Evolutionary conservation across 2,888 invertebrate genomes (phyloP).

Genomic region (Drosophila putrida): DNA sequence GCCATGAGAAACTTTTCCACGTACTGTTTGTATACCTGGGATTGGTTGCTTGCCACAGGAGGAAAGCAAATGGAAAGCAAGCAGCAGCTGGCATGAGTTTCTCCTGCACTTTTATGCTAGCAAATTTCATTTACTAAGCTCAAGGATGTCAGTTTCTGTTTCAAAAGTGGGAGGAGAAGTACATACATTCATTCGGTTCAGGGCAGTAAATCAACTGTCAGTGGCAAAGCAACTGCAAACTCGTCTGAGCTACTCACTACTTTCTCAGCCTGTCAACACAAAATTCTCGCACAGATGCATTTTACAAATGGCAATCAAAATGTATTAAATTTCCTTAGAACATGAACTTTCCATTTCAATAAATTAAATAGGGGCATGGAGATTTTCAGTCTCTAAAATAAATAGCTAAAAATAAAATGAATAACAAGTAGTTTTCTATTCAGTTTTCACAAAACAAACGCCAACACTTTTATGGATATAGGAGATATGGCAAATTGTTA

Average conservation of each 20-base stretch:
- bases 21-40: constrained; percentile 3
- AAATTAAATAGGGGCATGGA: background rate
- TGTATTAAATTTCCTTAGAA: constrained; percentile 12
- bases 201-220: constrained; percentile 59
- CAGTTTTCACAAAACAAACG: background rate
- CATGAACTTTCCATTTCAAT: background rate
- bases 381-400: background rate
- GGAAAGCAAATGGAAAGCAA: constrained; percentile 20
- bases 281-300: constrained; percentile 35
- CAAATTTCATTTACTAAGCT: constrained; percentile 57
- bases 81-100: constrained; percentile 41
- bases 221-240: constrained; percentile 34
- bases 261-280: constrained; percentile 28
- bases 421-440: no score
- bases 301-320: constrained; percentile 40
- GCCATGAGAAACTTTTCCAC: constrained; percentile 23
- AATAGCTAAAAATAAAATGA: no score
- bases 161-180: background rate
- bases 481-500: background rate
- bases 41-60: constrained; percentile 15
- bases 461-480: background rate
- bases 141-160: constrained; percentile 5
- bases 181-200: background rate
- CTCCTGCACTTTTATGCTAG: constrained; percentile 36
- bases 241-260: constrained; percentile 21